A percentile compares a stretch with the other conserved stretches of the same genome.
phyloP scores from a whole-genome alignment of 2,797 vertebrate species.

The Myiotriccus ornatus region DNA sequence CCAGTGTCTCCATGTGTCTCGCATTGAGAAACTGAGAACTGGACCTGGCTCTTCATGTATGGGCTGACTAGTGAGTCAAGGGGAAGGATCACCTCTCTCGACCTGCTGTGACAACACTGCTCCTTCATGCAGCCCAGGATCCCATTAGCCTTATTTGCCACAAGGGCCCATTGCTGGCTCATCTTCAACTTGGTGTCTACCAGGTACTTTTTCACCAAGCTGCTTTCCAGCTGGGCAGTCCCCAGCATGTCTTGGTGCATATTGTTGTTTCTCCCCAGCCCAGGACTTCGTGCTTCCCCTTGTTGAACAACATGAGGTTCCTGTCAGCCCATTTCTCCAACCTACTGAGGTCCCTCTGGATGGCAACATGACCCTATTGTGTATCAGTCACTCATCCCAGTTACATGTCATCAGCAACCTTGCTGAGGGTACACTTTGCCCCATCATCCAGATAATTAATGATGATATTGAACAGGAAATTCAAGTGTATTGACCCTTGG shows the following conservation, averaged over 20 bases:
- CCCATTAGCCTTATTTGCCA: neutral
- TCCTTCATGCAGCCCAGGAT: neutral
- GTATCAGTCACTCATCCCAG: neutral
- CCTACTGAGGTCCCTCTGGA: neutral
- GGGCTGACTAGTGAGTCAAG: neutral
- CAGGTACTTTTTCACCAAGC: neutral
- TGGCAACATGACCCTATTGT: neutral
- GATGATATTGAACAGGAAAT: neutral
- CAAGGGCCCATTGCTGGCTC: neutral
- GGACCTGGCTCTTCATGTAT: neutral
- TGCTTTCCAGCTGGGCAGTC: neutral
- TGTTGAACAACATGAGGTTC: neutral
- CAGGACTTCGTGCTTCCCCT: neutral
- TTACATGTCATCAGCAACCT: fast-evolving
- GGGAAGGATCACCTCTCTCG: neutral
- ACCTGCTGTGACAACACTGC: fast-evolving
- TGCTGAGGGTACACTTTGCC: neutral
- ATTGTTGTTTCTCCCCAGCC: neutral
- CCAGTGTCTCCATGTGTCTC: neutral
- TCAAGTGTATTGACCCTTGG: neutral
- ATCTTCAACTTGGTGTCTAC: neutral
- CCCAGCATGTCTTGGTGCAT: neutral
- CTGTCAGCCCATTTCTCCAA: neutral
- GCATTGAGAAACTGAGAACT: neutral
- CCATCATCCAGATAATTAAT: neutral